phyloP scores from a whole-genome alignment of 2,888 invertebrate species.

The Argynnis bischoffii region DNA sequence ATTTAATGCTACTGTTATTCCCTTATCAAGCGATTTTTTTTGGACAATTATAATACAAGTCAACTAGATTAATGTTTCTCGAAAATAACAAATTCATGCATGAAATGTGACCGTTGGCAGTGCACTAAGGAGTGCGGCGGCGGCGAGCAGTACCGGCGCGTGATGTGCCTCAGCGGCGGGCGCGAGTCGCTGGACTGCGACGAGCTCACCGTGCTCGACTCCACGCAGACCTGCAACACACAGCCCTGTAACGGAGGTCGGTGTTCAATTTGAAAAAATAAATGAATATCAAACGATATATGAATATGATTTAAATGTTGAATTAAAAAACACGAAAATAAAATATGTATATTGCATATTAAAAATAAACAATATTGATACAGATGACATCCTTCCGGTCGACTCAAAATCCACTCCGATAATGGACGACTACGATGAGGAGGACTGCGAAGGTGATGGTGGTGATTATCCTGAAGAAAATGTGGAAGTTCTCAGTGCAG shows the following conservation, averaged over 20 bases:
- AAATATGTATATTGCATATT: too few relatives aligned
- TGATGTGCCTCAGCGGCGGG: slow-evolving; percentile 89
- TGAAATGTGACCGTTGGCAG: slow-evolving; percentile 58
- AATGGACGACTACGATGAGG: slow-evolving; percentile 73
- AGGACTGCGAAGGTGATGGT: slow-evolving; percentile 76
- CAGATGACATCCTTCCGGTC: slow-evolving; percentile 85
- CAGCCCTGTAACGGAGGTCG: slow-evolving; percentile 87
- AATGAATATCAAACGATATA: not conserved
- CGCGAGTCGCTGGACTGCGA: slow-evolving; percentile 50
- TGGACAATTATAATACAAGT: not conserved
- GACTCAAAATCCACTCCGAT: slow-evolving; percentile 67
- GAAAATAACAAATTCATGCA: not conserved
- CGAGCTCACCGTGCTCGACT: slow-evolving; percentile 76
- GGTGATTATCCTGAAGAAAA: slow-evolving; percentile 60
- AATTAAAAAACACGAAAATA: too few relatives aligned
- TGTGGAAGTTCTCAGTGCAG: slow-evolving; percentile 43
- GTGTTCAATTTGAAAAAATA: not conserved
- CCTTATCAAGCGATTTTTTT: too few relatives aligned
- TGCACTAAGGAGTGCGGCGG: slow-evolving; percentile 92
- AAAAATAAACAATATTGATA: slow-evolving; percentile 8
- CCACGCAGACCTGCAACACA: slow-evolving; percentile 86
- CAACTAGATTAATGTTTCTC: not conserved
- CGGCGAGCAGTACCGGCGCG: slow-evolving; percentile 87
- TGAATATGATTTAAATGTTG: too few relatives aligned
- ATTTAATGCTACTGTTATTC: too few relatives aligned